Percentiles rank a stretch among this genome's conserved stretches.
These are phyloP conservation scores for Pithys albifrons DNA, from an alignment of 2,113 vertebrate species.

Conservation along the genomic window DNA sequence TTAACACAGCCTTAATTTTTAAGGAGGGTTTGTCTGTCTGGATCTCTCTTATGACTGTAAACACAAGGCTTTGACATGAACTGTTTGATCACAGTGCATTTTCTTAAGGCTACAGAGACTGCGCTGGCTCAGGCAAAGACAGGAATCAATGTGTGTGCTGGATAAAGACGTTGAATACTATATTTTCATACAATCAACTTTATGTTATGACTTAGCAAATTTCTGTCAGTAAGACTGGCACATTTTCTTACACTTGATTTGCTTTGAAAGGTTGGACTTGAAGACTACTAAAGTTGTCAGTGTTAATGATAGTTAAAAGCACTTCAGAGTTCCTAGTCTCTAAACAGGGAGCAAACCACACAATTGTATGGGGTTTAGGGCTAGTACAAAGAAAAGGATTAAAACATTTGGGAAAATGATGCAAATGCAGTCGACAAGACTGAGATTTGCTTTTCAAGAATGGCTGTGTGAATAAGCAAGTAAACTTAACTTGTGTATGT, in stretches of 20 bases:
- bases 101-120: not conserved
- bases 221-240: not conserved
- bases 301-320: not conserved
- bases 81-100: not conserved
- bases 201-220: not conserved
- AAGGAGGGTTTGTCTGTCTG: not conserved
- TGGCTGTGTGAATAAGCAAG: not conserved
- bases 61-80: not conserved
- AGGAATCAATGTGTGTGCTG: not conserved
- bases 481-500: not conserved
- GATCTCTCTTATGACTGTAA: not conserved
- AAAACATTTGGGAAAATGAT: not conserved
- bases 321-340: not conserved
- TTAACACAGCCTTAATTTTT: not conserved
- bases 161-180: not conserved
- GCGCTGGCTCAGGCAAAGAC: not conserved
- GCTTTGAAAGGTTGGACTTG: not conserved
- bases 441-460: not conserved
- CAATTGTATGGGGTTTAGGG: not conserved
- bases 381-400: not conserved
- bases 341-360: not conserved
- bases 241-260: not conserved
- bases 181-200: accelerated
- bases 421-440: not conserved
- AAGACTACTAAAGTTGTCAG: not conserved